Base-by-base conservation (phyloP, 2,797 vertebrate genomes). In the Enteromius paludinosus region DNA sequence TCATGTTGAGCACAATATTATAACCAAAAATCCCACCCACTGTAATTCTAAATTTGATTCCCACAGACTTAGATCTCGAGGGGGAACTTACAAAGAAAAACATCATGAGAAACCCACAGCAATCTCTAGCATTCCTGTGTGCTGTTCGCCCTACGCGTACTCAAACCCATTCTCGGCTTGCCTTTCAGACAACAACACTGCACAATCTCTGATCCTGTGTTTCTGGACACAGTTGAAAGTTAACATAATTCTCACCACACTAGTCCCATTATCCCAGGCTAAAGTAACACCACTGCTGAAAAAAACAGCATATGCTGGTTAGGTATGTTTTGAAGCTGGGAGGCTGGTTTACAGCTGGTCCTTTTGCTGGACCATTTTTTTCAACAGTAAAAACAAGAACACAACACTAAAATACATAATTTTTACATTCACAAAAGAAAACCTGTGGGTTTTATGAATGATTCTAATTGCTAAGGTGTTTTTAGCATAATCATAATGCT, bases 61-160 rank as follows among this genome's bases (percentile, higher is more conserved):
- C 38, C 38, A 59, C 65, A 43, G 79, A 64, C 28, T 20, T 43
- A 43, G 15, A 81, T 72, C 68, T 81, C 69, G 7, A 49, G 59
- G n/a, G 49, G 56, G 45, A 64, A 25, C 70, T 38, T 5, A 30
- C 43, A 65, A 30, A 81, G n/a, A 74, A 82, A 74, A 74, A 74
- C 45, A 74, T 66, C 12, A 35, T 10, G 71, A 66, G 41, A 82
- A 74, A 64, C 30, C 61, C 61, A 74, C 70, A 73, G 33, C 35
- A 54, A 74, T 54, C 17, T 14, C 6, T 15, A 10, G 30, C 28
- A 65, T 82, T 52, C 4, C 70, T 81, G n/a, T 28, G 43, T 3
- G 0, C 23, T 56, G 28, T 66, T 66, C 3, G 2, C 54, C 18
- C 4, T 10, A 43, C 8, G 12, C 54, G 5, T n/a, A 59, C n/a